Evolutionary conservation across 1,140 invertebrate genomes (phyloP).

Genomic region (Nomia melanderi): DNA sequence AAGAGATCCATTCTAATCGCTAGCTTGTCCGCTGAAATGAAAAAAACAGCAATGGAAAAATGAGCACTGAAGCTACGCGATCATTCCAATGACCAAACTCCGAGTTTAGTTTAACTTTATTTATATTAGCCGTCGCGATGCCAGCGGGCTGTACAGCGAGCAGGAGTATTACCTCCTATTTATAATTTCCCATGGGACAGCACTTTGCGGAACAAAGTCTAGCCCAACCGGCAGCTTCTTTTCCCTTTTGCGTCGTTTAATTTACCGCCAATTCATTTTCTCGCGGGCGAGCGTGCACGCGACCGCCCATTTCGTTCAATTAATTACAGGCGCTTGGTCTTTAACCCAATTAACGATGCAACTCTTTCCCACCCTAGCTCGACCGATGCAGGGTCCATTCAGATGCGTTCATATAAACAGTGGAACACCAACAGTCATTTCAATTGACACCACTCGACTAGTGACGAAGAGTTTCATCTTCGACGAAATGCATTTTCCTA

Average conservation of each 20-base stretch:
- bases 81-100: constrained; percentile 21
- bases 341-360: constrained; percentile 21
- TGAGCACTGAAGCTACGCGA: background rate
- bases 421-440: no score
- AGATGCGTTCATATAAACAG: no score
- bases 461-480: no score
- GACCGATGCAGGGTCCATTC: no score
- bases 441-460: no score
- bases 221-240: constrained; percentile 2
- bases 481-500: no score
- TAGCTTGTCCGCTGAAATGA: background rate
- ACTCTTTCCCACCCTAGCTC: no score
- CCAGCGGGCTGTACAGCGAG: background rate
- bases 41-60: background rate
- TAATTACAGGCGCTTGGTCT: constrained; percentile 3
- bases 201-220: constrained; percentile 13
- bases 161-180: constrained; percentile 30
- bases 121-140: constrained; percentile 27
- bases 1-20: background rate
- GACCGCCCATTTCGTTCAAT: background rate
- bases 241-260: constrained; percentile 35
- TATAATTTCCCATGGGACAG: constrained; percentile 47
- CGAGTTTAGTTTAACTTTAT: constrained; percentile 25
- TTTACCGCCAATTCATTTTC: constrained; percentile 31
- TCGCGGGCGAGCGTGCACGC: background rate